phyloP scores from a whole-genome alignment of 2,113 vertebrate genomes.

The Xiphorhynchus elegans region DNA sequence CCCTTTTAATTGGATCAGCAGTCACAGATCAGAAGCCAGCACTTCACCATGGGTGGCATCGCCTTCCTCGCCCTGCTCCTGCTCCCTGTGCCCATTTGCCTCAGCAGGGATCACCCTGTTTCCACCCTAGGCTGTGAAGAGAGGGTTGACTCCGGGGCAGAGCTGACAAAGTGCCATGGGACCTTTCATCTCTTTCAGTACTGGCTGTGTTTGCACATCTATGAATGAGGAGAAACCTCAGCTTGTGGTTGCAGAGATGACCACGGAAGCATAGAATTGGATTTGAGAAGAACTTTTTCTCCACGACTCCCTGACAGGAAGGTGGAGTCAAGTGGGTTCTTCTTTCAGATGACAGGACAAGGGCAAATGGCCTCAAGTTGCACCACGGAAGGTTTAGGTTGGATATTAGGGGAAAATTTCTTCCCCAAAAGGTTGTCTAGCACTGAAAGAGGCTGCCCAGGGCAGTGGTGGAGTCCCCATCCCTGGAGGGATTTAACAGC shows the following conservation, averaged over 20 bases:
- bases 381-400: background rate
- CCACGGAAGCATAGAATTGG: background rate
- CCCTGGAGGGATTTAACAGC: background rate
- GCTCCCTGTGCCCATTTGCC: background rate
- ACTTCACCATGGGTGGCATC: background rate
- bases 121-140: background rate
- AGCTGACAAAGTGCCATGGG: accelerated
- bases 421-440: background rate
- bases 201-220: background rate
- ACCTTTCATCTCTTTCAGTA: background rate
- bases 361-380: background rate
- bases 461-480: background rate
- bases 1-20: constrained; percentile 34
- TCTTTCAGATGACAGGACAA: background rate
- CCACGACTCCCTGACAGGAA: background rate
- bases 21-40: background rate
- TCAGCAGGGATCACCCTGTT: background rate
- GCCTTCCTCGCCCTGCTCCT: background rate
- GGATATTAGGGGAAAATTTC: background rate
- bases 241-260: background rate
- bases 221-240: background rate
- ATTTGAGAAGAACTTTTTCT: background rate
- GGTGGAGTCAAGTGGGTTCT: background rate
- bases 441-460: background rate
- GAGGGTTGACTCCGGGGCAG: background rate